Evolutionary conservation across 2,888 invertebrate genomes (phyloP).

Genomic region (Oscheius sp.): DNA sequence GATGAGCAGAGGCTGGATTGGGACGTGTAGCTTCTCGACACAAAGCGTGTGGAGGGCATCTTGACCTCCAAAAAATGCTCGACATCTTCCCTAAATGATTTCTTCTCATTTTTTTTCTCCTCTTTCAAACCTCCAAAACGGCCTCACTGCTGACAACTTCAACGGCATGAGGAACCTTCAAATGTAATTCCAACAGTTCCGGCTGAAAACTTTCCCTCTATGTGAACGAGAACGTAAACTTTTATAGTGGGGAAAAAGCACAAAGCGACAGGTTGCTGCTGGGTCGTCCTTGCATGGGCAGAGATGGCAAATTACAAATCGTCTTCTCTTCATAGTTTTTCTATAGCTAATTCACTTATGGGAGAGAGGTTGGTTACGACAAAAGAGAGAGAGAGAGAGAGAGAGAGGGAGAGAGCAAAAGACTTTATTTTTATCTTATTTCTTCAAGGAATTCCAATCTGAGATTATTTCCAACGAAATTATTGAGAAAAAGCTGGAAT

Average conservation of each 20-base stretch:
- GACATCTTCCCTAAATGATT: slow-evolving; percentile 42
- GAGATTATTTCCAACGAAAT: too few relatives aligned
- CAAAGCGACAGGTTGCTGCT: slow-evolving; percentile 3
- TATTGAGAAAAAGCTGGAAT: too few relatives aligned
- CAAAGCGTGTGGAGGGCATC: slow-evolving; percentile 42
- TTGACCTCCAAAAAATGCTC: slow-evolving; percentile 43
- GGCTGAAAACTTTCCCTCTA: slow-evolving; percentile 33
- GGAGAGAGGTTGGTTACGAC: neutral
- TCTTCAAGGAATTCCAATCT: neutral
- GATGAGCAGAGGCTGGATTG: slow-evolving; percentile 36
- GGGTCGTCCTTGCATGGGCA: neutral
- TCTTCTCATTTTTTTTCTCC: neutral
- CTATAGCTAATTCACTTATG: neutral
- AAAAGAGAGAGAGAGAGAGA: neutral
- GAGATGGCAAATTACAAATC: neutral
- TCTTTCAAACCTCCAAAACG: slow-evolving; percentile 43
- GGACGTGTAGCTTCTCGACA: slow-evolving; percentile 38
- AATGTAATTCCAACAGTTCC: slow-evolving; percentile 43
- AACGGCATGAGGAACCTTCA: slow-evolving; percentile 42
- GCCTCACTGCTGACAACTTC: slow-evolving; percentile 39
- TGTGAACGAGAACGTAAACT: slow-evolving; percentile 22
- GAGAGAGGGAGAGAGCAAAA: neutral
- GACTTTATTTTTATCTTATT: neutral
- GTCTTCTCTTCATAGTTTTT: neutral
- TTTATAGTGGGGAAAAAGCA: neutral